Evolutionary conservation across 2,797 vertebrate genomes (phyloP).

Genomic region (Ambastaia sidthimunki): DNA sequence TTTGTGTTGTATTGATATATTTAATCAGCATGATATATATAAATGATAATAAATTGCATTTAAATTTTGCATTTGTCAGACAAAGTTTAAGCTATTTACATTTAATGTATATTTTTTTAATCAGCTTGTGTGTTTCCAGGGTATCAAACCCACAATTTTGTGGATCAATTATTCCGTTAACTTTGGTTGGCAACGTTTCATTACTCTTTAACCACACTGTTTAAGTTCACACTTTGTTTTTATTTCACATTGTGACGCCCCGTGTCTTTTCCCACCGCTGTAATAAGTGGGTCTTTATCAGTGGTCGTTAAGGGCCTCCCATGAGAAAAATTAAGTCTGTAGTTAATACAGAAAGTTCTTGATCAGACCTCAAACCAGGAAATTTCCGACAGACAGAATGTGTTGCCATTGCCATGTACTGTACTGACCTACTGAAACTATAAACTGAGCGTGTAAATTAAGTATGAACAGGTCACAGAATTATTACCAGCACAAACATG

Average conservation of each 20-base stretch:
- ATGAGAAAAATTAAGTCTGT: constrained; percentile 6
- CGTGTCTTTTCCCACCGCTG: neutral
- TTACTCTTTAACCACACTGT: no score
- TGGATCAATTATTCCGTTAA: neutral
- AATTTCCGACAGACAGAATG: neutral
- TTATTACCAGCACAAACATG: neutral
- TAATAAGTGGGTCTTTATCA: neutral
- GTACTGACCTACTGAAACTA: neutral
- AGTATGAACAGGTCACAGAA: neutral
- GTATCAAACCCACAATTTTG: neutral
- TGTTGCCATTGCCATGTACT: neutral
- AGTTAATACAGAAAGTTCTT: constrained; percentile 9
- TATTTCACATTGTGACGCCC: neutral
- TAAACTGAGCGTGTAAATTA: neutral
- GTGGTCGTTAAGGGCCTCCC: neutral
- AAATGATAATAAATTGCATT: neutral
- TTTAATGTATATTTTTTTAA: no score
- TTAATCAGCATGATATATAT: neutral
- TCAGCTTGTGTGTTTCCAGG: no score
- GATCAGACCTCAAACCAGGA: neutral
- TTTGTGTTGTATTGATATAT: neutral
- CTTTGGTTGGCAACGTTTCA: no score
- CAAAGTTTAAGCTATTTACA: no score
- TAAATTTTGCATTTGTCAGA: no score
- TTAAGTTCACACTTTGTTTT: neutral